These are phyloP conservation scores for Caenorhabditis sp. DNA, from an alignment of 2,888 invertebrate genomes.

Conservation along the genomic window DNA sequence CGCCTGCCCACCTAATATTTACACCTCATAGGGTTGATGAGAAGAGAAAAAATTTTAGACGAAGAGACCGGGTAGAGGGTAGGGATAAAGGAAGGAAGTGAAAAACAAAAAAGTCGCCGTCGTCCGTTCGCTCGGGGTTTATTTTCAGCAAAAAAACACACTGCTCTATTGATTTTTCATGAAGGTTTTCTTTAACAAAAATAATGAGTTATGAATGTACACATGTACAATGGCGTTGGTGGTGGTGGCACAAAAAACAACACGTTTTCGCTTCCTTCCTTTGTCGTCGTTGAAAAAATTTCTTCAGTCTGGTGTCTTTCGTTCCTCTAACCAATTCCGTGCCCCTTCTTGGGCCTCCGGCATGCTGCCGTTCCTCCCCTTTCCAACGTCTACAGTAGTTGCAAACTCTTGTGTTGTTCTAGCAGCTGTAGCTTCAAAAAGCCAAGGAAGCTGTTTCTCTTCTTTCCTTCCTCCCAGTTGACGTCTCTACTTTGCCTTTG, in stretches of 20 bases:
- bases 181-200: conserved; percentile 28
- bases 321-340: background rate
- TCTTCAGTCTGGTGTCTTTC: background rate
- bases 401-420: background rate
- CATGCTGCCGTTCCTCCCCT: background rate
- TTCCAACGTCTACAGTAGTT: conserved; percentile 6
- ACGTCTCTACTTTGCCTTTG: background rate
- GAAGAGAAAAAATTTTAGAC: background rate
- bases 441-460: background rate
- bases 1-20: background rate
- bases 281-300: conserved; percentile 19
- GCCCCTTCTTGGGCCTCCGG: background rate
- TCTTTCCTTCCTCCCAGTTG: too few species aligned
- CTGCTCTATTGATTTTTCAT: conserved; percentile 31
- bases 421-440: background rate
- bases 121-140: conserved; percentile 15
- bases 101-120: conserved; percentile 23
- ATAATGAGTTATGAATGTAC: conserved; percentile 62
- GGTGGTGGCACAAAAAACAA: conserved; percentile 33
- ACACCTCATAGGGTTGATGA: background rate
- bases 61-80: background rate
- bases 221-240: conserved; percentile 42
- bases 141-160: conserved; percentile 22
- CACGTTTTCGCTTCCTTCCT: conserved; percentile 16
- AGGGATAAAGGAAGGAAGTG: conserved; percentile 14